Base-by-base conservation (phyloP, 2,113 vertebrate species). In the Trematomus loennbergii region DNA sequence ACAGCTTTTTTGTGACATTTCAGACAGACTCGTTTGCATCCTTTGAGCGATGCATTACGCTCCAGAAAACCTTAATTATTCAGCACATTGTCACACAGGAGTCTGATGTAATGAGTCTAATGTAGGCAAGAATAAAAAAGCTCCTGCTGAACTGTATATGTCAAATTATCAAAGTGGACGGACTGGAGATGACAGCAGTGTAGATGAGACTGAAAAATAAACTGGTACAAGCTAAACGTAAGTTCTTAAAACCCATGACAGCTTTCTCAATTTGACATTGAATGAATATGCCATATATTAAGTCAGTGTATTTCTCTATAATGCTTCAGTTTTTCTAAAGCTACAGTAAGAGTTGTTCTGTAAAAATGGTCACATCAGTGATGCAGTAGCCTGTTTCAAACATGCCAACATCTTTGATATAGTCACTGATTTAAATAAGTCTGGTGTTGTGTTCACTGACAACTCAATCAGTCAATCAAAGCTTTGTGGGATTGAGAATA, bases 1-100 rank as follows among this genome's bases (percentile, higher is more conserved):
- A 4, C 15, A 22, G 22, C 29, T 75, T 15, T 69, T 64, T 52
- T 25, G n/a, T 71, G 57, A 46, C 59, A 11, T 69, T 79, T 72
- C 40, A 78, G 57, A 82, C 57, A 68, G 49, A 49, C 29, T 12
- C 33, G 5, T 69, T 29, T 4, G 29, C 29, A 40, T 40, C 7
- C 17, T n/a, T 43, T 46, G 60, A 45, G 72, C 12, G 13, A 77
- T 63, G 78, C 74, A 78, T 78, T 63, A 59, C 18, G 11, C 72
- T 68, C 22, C 59, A 72, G 46, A 68, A 82, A 67, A 75, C 50
- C 65, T 82, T 59, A 87, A 88, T 88, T 80, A 81, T 81, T 82
- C 76, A 81, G 60, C 61, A 53, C n/a, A 29, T 55, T 48, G 61
- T 81, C 40, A 65, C 57, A 67, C 65, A 78, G 62, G 66, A 72